A percentile compares a stretch with the other conserved stretches of the same genome.
Evolutionary conservation across 2,113 vertebrate genomes (phyloP).

Genomic region (Steatornis caripensis): DNA sequence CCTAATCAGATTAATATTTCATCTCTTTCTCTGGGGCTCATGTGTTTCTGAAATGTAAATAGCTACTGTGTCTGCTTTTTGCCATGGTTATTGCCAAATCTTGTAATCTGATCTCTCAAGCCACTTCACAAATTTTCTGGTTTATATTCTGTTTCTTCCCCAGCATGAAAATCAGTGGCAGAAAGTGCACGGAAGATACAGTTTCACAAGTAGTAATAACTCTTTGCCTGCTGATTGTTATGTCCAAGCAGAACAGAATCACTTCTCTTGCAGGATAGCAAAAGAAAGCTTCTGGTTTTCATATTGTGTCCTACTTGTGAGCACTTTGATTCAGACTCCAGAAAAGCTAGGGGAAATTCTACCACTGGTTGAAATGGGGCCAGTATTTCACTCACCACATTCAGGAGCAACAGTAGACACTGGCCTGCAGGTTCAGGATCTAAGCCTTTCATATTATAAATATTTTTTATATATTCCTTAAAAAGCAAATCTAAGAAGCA

Average conservation of each 20-base stretch:
- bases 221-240: background rate
- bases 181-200: background rate
- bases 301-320: background rate
- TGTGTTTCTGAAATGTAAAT: background rate
- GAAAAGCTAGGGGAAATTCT: background rate
- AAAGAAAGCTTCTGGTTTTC: background rate
- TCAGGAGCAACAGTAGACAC: background rate
- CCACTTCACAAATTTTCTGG: background rate
- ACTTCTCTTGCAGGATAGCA: background rate
- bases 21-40: background rate
- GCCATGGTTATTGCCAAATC: background rate
- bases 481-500: background rate
- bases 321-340: background rate
- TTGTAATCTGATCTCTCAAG: background rate
- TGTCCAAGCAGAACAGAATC: background rate
- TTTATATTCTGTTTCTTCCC: background rate
- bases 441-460: background rate
- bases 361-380: background rate
- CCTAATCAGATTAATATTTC: background rate
- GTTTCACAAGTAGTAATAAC: background rate
- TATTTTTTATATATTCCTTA: background rate
- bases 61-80: background rate
- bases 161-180: background rate
- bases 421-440: background rate
- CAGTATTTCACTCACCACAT: background rate